Evolutionary conservation across 2,888 invertebrate species (phyloP), one percentile per base, ranked within the genome.

Genomic region (Campoletis raptor): DNA sequence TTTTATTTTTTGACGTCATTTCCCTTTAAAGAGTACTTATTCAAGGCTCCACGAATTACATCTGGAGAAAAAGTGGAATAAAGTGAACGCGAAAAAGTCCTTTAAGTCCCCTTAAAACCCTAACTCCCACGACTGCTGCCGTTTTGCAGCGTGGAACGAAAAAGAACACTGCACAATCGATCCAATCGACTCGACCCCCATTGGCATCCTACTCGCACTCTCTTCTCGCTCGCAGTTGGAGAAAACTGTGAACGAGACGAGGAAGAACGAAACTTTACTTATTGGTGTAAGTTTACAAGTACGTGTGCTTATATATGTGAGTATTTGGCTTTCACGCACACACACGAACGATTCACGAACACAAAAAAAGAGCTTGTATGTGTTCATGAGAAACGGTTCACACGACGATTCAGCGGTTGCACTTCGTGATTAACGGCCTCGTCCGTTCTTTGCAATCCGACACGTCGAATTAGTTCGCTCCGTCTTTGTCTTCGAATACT

Each of bases 361-460:
- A 30, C 15, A 30, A 61, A 5, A 61, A 12, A 61, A 61, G 72
- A 37, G 37, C 72, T 64, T 45, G 61, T 72, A 64, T 54, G 61
- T 64, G 74, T 64, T 54, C 54, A 54, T 61, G 54, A 42, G 52
- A 67, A 83, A 74, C 82, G 84, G 69, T 77, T 69, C 73, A 61
- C 72, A 78, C 78, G 81, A 45, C 64, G 70, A 84, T 80, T 74
- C 78, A 67, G 73, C 42, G 76, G 80, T 42, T 48, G 30, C 66
- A 37, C 52, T 69, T 40, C 45, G 73, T 84, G 86, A 85, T 78
- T 87, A 85, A 85, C 74, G 78, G 73, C 52, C 73, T 57, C 72
- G 72, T 87, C 76, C 82, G 76, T 83, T 85, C 67, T 66, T 81
- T 80, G 85, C 87, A 82, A 88, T 87, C 87, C 88, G 76, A 82